Evolutionary conservation across 2,888 invertebrate genomes (phyloP), one percentile per base, ranked within the genome.

Genomic region (Physocephala rufipes): DNA sequence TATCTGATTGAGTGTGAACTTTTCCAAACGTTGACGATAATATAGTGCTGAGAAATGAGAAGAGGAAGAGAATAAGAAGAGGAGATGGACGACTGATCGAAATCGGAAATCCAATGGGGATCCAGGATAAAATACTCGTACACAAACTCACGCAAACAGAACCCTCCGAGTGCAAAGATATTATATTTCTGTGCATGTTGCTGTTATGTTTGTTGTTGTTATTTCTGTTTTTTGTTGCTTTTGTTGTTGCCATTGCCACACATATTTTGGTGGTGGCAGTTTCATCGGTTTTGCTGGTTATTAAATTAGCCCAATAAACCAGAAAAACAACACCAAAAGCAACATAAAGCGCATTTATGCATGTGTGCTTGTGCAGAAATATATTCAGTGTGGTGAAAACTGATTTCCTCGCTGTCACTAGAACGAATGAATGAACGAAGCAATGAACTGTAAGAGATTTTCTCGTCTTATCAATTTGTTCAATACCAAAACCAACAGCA

Each of bases 301-400:
- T 85, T 86, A 85, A 85, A 85, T 85, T 85, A 85, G 86, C 84
- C 83, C 85, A 85, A 86, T 85, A 85, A 85, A 84, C 84, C 84
- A 85, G 85, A 85, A 86, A 85, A 86, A 85, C 82, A 85, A 84
- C 80, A 80, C 79, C 80, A 76, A 77, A 73, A 71, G 73, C 67
- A 59, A 74, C 67, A 73, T 64, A 58, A 67, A 26, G 16, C 55
- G 7, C 51, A 63, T 51, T 1, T 16, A 64, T 53, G 72, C 68
- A 73, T n/a, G 72, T 75, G 73, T 72, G 45, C 26, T 45, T 28
- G 61, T 24, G 65, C n/a, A 15, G 19, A 43, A 74, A 9, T 49
- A 13, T 24, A 24, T 26, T 47, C 61, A n/a, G n/a, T 59, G 66
- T 61, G 65, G 58, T 26, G 58, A 58, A 65, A 47, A 64, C 65